phyloP scores from a whole-genome alignment of 2,113 vertebrate genomes.

The Erinaceus europaeus region DNA sequence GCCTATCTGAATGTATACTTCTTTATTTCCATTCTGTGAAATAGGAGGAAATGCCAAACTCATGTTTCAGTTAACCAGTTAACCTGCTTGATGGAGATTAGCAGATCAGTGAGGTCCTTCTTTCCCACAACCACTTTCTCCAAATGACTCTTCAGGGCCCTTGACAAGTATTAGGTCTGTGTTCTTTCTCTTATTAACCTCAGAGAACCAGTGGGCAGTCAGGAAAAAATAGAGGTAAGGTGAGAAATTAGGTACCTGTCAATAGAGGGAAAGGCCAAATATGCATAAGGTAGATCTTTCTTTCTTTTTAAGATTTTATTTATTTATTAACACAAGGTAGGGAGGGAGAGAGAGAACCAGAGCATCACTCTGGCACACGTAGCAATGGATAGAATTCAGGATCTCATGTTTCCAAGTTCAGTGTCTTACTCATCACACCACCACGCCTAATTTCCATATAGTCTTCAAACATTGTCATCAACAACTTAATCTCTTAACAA shows the following conservation, averaged over 20 bases:
- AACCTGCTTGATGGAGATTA: neutral
- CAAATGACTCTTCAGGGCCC: neutral
- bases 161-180: neutral
- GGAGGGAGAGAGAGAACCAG: too few relatives aligned
- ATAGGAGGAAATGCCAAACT: conserved; percentile 1
- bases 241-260: neutral
- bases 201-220: neutral
- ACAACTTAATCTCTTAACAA: neutral
- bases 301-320: too few relatives aligned
- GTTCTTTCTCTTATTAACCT: neutral
- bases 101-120: neutral
- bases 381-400: too few relatives aligned
- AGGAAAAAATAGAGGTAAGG: neutral
- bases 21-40: conserved; percentile 15
- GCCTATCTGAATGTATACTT: conserved; percentile 15
- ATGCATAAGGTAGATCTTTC: neutral
- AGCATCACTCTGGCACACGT: too few relatives aligned
- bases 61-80: neutral
- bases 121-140: neutral
- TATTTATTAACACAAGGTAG: too few relatives aligned
- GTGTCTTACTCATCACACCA: too few relatives aligned
- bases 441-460: neutral
- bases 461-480: neutral
- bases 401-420: too few relatives aligned
- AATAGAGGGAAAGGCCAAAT: neutral